Evolutionary conservation across 2,113 vertebrate genomes (phyloP).

Genomic region (Indri indri): DNA sequence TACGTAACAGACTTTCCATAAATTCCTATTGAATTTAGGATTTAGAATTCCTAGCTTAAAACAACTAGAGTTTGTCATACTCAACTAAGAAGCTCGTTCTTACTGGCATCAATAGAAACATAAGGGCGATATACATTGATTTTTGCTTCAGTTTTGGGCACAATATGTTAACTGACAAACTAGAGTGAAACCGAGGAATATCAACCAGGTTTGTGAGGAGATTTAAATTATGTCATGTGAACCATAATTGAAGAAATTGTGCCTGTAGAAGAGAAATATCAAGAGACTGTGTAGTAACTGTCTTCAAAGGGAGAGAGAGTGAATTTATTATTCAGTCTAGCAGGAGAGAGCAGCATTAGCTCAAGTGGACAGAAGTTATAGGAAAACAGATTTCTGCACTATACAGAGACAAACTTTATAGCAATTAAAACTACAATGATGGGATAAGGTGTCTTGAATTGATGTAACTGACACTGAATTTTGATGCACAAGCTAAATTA

Average conservation of each 20-base stretch:
- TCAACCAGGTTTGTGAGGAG: neutral
- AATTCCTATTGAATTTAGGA: neutral
- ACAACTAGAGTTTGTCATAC: neutral
- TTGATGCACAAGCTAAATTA: neutral
- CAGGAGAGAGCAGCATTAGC: constrained; percentile 44
- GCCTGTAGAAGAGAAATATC: neutral
- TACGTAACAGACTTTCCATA: neutral
- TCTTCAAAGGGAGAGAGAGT: neutral
- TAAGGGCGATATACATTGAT: neutral
- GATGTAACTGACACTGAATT: neutral
- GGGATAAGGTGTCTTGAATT: neutral
- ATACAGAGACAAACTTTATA: neutral
- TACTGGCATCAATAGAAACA: neutral
- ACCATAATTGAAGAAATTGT: neutral
- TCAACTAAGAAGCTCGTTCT: neutral
- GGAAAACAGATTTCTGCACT: neutral
- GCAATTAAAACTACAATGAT: neutral
- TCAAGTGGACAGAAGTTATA: neutral
- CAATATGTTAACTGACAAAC: neutral
- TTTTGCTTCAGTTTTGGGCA: neutral
- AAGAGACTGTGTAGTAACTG: neutral
- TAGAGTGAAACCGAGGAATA: neutral
- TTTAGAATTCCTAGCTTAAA: neutral
- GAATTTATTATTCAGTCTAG: neutral
- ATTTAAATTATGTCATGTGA: neutral